These are phyloP conservation scores for Platynereis dumerilii DNA, from an alignment of 2,888 invertebrate species.

Conservation along the genomic window DNA sequence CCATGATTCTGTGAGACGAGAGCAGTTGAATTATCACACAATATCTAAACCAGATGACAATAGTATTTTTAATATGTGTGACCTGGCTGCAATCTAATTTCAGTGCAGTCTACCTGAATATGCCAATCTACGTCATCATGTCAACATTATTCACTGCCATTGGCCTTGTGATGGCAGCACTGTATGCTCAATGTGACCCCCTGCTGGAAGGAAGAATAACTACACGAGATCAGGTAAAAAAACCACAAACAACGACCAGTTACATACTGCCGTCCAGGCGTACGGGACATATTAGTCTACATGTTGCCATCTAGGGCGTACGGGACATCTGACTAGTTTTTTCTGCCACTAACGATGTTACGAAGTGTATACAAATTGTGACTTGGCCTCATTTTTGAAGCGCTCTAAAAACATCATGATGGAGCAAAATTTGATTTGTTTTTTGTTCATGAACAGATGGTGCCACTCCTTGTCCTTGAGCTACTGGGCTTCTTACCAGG, in stretches of 20 bases:
- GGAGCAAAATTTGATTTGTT: too few relatives aligned
- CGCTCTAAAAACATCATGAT: neutral
- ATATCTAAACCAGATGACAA: too few relatives aligned
- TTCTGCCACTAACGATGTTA: too few relatives aligned
- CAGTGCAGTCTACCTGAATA: conserved; percentile 45
- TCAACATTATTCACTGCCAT: conserved; percentile 45
- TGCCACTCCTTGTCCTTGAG: conserved; percentile 20
- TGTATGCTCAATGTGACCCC: conserved; percentile 49
- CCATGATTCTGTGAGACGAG: conserved; percentile 43
- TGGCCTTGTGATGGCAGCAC: conserved; percentile 49
- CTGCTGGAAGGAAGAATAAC: conserved; percentile 13
- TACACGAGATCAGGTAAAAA: conserved; percentile 5
- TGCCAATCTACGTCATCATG: conserved; percentile 45
- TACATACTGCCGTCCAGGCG: too few relatives aligned
- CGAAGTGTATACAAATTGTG: too few relatives aligned
- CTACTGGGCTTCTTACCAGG: conserved; percentile 23
- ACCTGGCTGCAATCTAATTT: neutral
- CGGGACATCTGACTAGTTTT: too few relatives aligned
- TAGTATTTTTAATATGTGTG: too few relatives aligned
- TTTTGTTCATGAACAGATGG: conserved; percentile 10
- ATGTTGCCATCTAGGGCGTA: too few relatives aligned
- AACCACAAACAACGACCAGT: neutral
- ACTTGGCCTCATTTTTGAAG: too few relatives aligned
- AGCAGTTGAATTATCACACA: neutral
- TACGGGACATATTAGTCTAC: too few relatives aligned